phyloP scores from a whole-genome alignment of 1,140 invertebrate genomes.

The Megalopta genalis region DNA sequence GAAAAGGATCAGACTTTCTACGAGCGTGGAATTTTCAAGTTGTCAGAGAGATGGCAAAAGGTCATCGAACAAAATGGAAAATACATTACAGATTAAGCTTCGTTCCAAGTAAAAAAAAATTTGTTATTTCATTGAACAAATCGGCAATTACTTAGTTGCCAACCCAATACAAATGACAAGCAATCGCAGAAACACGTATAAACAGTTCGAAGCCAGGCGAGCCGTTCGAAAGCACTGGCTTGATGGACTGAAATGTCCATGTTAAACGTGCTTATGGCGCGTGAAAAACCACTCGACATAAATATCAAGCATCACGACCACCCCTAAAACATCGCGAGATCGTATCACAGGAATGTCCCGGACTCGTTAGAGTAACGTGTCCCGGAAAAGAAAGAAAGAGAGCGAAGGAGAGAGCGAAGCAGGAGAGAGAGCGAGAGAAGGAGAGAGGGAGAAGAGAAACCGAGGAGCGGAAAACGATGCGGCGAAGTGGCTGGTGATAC shows the following conservation, averaged over 20 bases:
- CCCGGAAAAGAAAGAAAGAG: too few species aligned
- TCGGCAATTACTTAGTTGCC: too few species aligned
- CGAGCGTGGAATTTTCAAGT: too few species aligned
- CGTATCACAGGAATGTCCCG: not conserved
- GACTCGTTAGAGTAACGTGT: not conserved
- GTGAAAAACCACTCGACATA: not conserved
- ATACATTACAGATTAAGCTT: too few species aligned
- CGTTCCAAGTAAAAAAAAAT: too few species aligned
- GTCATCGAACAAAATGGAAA: too few species aligned
- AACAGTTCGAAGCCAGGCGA: not conserved
- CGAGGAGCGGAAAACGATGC: not conserved
- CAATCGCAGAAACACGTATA: not conserved
- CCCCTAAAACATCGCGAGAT: not conserved
- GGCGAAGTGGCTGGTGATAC: not conserved
- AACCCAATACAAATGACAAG: not conserved
- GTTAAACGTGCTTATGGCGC: not conserved
- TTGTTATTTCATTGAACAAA: too few species aligned
- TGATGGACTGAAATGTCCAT: not conserved
- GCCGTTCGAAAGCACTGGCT: not conserved
- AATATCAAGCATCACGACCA: not conserved
- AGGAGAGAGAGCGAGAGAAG: too few species aligned
- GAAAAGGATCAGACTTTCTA: too few species aligned
- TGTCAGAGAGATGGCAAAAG: too few species aligned
- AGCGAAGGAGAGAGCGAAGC: too few species aligned
- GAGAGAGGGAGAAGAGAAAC: too few species aligned